Evolutionary conservation across 2,888 invertebrate genomes (phyloP).

Genomic region (Baccha elongata): DNA sequence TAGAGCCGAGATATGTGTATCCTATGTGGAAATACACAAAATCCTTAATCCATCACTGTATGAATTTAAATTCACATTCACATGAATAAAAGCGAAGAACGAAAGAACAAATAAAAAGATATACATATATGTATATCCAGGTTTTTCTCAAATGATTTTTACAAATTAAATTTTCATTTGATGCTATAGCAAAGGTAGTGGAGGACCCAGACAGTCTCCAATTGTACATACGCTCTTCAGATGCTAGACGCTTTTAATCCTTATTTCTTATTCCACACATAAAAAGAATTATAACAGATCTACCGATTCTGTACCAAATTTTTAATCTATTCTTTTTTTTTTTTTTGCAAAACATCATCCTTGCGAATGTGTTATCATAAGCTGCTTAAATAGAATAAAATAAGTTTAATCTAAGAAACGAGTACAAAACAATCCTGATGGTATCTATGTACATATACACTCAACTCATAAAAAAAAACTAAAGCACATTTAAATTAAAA

Average conservation of each 20-base stretch:
- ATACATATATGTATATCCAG: too few relatives aligned
- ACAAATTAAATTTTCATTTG: slow-evolving; percentile 67
- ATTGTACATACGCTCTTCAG: slow-evolving; percentile 45
- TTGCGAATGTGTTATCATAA: slow-evolving; percentile 55
- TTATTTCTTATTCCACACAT: slow-evolving; percentile 37
- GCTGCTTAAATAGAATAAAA: slow-evolving; percentile 50
- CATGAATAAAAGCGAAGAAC: not conserved
- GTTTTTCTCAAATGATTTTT: slow-evolving; percentile 43
- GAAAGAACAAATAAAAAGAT: slow-evolving; percentile 9
- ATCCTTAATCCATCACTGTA: slow-evolving; percentile 57
- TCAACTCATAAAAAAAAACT: slow-evolving; percentile 19
- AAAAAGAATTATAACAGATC: slow-evolving; percentile 36
- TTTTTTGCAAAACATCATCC: slow-evolving; percentile 53
- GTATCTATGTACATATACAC: slow-evolving; percentile 30
- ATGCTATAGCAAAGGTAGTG: not conserved
- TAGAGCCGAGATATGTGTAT: not conserved
- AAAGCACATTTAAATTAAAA: slow-evolving; percentile 59
- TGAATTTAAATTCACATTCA: slow-evolving; percentile 36
- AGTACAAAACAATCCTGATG: slow-evolving; percentile 38
- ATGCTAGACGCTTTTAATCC: slow-evolving; percentile 65
- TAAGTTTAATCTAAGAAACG: slow-evolving; percentile 61
- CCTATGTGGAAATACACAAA: slow-evolving; percentile 11
- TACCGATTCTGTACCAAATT: not conserved
- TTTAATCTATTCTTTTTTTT: slow-evolving; percentile 30
- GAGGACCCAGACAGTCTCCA: not conserved